Evolutionary conservation across 37 sponge, comb jelly and placozoan genomes (phyloP).

Genomic region (Axinella damicornis): DNA sequence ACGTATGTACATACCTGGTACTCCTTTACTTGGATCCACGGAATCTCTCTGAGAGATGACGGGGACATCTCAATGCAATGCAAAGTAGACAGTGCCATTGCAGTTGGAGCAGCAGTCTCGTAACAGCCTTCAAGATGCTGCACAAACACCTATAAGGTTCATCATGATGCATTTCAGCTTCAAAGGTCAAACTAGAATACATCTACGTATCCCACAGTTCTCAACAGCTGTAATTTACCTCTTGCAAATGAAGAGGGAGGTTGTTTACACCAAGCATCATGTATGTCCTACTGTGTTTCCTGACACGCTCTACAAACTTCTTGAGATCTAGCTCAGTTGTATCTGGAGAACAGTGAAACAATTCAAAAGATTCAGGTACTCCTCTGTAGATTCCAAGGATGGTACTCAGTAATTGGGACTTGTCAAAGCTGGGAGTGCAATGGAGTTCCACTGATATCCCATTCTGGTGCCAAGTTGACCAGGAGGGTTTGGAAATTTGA

Average conservation of each 20-base stretch:
- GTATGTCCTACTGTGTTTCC: constrained; percentile 19
- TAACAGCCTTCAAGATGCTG: no score
- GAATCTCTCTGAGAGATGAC: constrained; percentile 68
- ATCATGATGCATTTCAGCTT: no score
- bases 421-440: constrained; percentile 12
- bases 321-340: constrained; percentile 53
- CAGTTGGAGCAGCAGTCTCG: no score
- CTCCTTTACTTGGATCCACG: constrained; percentile 64
- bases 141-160: no score
- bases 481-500: no score
- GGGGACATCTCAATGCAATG: constrained; percentile 73
- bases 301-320: constrained; percentile 42
- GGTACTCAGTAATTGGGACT: constrained; percentile 42
- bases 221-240: constrained; percentile 24
- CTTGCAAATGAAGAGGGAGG: constrained; percentile 55
- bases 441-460: constrained; percentile 6
- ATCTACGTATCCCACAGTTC: no score
- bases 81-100: background rate
- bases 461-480: no score
- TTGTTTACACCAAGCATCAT: constrained; percentile 59
- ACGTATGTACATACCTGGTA: constrained; percentile 48
- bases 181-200: no score
- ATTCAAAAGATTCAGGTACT: constrained; percentile 66
- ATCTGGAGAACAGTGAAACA: constrained; percentile 46
- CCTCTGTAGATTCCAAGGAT: constrained; percentile 59